These are phyloP conservation scores for Polypedilum pembai DNA, from an alignment of 1,140 invertebrate genomes.

Conservation along the genomic window DNA sequence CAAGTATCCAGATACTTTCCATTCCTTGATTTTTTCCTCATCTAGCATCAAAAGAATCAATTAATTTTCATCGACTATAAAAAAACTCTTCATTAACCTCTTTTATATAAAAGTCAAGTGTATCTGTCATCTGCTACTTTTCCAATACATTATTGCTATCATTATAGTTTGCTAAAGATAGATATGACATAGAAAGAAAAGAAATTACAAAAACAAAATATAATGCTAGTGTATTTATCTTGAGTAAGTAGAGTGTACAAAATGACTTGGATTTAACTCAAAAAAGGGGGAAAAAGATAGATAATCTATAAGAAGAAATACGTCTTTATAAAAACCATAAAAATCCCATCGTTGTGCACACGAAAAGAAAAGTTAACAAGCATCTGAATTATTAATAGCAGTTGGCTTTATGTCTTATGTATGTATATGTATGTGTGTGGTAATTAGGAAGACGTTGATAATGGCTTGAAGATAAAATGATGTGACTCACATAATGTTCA, in stretches of 20 bases:
- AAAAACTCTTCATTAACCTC: no score
- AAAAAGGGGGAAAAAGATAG: background rate
- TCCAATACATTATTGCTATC: no score
- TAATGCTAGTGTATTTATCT: no score
- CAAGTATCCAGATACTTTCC: no score
- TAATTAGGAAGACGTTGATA: slow-evolving; percentile 5
- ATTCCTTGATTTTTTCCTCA: no score
- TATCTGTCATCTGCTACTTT: no score
- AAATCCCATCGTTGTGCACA: background rate
- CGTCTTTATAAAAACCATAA: slow-evolving; percentile 18
- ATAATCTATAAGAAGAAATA: slow-evolving; percentile 23
- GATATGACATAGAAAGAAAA: no score
- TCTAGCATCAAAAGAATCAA: no score
- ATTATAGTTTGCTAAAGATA: no score
- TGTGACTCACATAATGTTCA: background rate
- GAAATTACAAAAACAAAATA: no score
- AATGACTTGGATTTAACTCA: background rate
- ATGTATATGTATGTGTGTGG: background rate
- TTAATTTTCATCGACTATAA: no score
- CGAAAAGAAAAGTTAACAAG: background rate
- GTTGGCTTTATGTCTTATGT: background rate
- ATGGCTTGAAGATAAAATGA: background rate
- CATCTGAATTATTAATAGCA: slow-evolving; percentile 25
- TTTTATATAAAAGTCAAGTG: no score
- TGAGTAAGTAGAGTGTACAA: background rate